Percentiles rank a stretch among this genome's conserved stretches.
Conservation (phyloP, 92 coral and sea anemone genomes). For the Porites lobata region DNA sequence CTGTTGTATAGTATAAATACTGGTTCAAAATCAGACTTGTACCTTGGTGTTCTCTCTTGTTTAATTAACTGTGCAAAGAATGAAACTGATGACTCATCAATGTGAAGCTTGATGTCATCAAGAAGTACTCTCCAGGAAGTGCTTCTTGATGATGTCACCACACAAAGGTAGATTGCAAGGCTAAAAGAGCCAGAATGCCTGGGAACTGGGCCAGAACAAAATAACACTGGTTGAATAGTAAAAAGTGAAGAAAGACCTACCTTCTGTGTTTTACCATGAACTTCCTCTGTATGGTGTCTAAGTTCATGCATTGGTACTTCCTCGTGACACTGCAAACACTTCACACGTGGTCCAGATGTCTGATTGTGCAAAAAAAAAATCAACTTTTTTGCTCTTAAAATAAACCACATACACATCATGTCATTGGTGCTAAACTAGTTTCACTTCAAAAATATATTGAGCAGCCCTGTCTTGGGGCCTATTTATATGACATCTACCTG, state of each 20-base stretch:
- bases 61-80: neutral
- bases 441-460: neutral
- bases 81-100: slow-evolving; percentile 4
- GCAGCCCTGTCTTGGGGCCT: too few relatives aligned
- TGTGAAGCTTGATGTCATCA: too few relatives aligned
- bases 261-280: slow-evolving; percentile 36
- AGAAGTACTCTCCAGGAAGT: too few relatives aligned
- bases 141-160: too few relatives aligned
- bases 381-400: too few relatives aligned
- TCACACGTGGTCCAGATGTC: slow-evolving; percentile 31
- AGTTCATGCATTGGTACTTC: slow-evolving; percentile 40
- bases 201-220: neutral
- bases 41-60: neutral
- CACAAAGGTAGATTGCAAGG: too few relatives aligned
- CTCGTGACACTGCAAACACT: slow-evolving; percentile 36
- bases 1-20: neutral
- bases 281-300: slow-evolving; percentile 36
- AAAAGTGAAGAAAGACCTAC: neutral
- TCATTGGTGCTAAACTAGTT: too few relatives aligned
- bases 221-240: slow-evolving; percentile 11
- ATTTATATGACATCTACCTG: too few relatives aligned
- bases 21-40: slow-evolving; percentile 14
- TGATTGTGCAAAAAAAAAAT: neutral
- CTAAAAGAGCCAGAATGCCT: neutral
- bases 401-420: too few relatives aligned